These are phyloP conservation scores for Mus caroli DNA, from an alignment of 2,797 vertebrate species.

Conservation along the genomic window DNA sequence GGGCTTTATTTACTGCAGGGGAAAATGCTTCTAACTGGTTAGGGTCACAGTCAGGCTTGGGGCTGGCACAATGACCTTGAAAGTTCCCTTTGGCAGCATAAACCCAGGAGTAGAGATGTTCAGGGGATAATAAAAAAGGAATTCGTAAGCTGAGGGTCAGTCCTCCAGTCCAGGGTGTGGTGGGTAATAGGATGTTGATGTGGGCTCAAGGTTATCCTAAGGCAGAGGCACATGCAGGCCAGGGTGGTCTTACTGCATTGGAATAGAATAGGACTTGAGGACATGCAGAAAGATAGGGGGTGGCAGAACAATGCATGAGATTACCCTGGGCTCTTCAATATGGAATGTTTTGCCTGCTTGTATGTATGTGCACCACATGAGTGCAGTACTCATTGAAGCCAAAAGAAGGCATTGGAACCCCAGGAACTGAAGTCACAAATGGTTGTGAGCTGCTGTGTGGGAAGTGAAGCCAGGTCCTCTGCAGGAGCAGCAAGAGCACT, in stretches of 20 bases:
- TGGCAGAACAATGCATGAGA: background rate
- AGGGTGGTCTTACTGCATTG: background rate
- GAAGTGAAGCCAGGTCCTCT: background rate
- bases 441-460: background rate
- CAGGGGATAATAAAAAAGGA: background rate
- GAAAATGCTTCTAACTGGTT: background rate
- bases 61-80: background rate
- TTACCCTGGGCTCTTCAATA: background rate
- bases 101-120: background rate
- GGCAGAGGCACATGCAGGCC: background rate
- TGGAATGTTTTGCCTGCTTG: background rate
- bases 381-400: background rate
- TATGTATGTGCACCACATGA: background rate
- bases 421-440: background rate
- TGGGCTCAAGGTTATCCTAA: background rate
- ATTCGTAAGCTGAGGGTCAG: background rate
- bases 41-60: background rate
- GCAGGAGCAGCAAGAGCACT: background rate
- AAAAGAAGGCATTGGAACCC: background rate
- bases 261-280: background rate
- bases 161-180: background rate
- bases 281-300: background rate
- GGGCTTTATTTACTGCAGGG: background rate
- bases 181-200: background rate
- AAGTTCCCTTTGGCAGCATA: background rate